Conservation (phyloP, 2,888 invertebrate species). For the Plagodis pulveraria region DNA sequence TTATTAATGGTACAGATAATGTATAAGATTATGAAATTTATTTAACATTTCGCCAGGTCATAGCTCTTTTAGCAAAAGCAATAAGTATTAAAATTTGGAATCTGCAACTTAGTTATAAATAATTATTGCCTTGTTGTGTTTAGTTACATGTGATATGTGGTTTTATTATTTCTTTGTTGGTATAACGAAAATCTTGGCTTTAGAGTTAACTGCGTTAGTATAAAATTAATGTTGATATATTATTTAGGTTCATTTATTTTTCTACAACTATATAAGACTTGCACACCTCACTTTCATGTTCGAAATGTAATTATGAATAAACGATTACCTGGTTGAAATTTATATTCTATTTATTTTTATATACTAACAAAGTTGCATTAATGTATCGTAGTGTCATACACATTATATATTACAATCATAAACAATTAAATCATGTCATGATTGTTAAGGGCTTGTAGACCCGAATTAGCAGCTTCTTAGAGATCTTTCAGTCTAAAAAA, state of each 20-base stretch:
- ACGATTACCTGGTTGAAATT: slow-evolving; percentile 70
- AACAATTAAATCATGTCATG: no score
- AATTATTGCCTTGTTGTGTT: slow-evolving; percentile 67
- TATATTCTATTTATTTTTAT: slow-evolving; percentile 42
- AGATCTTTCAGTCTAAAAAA: no score
- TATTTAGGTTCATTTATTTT: slow-evolving; percentile 78
- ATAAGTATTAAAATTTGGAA: slow-evolving; percentile 69
- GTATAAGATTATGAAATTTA: slow-evolving; percentile 48
- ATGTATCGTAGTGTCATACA: not conserved
- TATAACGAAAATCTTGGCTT: slow-evolving; percentile 55
- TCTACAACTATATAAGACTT: slow-evolving; percentile 73
- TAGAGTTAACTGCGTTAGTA: slow-evolving; percentile 33
- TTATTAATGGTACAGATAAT: slow-evolving; percentile 61
- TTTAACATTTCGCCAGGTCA: slow-evolving; percentile 57
- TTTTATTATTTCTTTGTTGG: slow-evolving; percentile 65
- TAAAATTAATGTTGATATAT: slow-evolving; percentile 46
- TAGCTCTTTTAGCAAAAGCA: slow-evolving; percentile 62
- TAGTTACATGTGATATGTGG: slow-evolving; percentile 80
- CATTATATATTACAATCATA: no score
- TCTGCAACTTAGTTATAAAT: slow-evolving; percentile 57
- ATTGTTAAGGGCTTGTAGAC: no score
- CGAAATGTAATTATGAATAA: slow-evolving; percentile 75
- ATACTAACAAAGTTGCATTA: not conserved
- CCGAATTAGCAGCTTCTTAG: no score
- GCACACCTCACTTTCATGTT: slow-evolving; percentile 76